A percentile compares a stretch with the other conserved stretches of the same genome.
Conservation (phyloP, 2,797 vertebrate species). For the Gouania willdenowi region DNA sequence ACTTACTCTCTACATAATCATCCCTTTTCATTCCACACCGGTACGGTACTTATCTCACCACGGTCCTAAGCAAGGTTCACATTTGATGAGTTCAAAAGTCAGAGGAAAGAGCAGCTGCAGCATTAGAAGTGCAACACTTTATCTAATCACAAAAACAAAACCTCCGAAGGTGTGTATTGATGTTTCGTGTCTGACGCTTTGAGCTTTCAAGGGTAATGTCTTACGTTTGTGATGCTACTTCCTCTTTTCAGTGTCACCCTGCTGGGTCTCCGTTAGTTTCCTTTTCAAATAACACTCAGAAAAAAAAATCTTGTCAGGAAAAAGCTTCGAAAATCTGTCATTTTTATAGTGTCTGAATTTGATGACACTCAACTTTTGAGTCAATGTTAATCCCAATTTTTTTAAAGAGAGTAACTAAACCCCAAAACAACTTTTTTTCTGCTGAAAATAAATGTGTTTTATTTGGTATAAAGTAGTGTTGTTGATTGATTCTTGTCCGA, state of each 20-base stretch:
- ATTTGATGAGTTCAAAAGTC: conserved; percentile 44
- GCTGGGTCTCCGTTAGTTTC: background rate
- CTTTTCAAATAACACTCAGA: background rate
- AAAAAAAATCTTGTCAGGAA: background rate
- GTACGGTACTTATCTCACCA: conserved; percentile 41
- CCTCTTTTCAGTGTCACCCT: background rate
- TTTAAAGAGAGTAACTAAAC: no score
- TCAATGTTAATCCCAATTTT: no score
- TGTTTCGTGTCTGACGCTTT: background rate
- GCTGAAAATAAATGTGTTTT: no score
- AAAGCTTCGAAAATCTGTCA: no score
- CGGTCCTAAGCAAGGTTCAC: conserved; percentile 28
- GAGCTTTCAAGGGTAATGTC: background rate
- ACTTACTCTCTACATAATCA: conserved; percentile 12
- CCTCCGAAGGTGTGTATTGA: background rate
- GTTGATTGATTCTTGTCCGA: no score
- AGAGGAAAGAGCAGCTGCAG: conserved; percentile 2
- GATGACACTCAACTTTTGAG: no score
- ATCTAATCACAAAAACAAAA: background rate
- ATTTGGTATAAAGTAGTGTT: no score
- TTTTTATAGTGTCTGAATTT: no score
- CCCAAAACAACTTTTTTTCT: no score
- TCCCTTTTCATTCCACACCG: conserved; percentile 1
- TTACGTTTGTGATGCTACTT: background rate
- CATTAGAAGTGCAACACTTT: background rate